A percentile compares a stretch with the other conserved stretches of the same genome.
phyloP scores from a whole-genome alignment of 2,113 vertebrate species.

The Hypocryptadius cinnamomeus region DNA sequence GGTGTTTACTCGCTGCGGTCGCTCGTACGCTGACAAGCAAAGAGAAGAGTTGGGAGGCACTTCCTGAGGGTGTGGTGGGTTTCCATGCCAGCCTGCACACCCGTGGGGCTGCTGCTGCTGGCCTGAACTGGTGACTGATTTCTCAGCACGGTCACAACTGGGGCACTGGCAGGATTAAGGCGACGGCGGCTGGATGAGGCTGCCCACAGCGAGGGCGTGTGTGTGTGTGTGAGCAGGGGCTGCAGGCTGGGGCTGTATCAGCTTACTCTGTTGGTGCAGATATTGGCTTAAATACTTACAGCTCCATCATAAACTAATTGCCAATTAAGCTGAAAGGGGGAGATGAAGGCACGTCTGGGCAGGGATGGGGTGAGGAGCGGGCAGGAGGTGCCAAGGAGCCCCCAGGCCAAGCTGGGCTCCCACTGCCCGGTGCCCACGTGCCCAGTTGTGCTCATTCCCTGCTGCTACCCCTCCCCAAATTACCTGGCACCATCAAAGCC shows the following conservation, averaged over 20 bases:
- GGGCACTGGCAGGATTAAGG: neutral
- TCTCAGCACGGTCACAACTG: neutral
- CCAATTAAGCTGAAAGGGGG: conserved; percentile 18
- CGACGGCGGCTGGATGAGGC: neutral
- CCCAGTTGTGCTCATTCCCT: neutral
- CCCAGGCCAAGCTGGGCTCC: neutral
- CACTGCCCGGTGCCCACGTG: rapidly evolving
- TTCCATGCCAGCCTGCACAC: neutral
- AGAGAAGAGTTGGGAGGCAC: conserved; percentile 9
- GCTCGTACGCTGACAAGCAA: neutral
- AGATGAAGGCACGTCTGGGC: neutral
- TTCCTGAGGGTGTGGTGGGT: neutral
- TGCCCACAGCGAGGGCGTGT: neutral
- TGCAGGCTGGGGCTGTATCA: neutral
- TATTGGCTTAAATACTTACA: conserved; percentile 47
- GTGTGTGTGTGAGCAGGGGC: neutral
- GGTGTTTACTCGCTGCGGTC: neutral
- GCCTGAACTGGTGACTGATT: neutral
- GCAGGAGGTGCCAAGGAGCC: neutral
- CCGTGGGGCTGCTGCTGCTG: neutral
- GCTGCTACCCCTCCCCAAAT: neutral
- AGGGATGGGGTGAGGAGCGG: neutral
- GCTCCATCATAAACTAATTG: conserved; percentile 7
- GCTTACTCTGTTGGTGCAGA: neutral
- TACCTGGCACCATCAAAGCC: neutral